These are phyloP conservation scores for Hyaena hyaena DNA, from an alignment of 2,113 vertebrate genomes.

Conservation along the genomic window DNA sequence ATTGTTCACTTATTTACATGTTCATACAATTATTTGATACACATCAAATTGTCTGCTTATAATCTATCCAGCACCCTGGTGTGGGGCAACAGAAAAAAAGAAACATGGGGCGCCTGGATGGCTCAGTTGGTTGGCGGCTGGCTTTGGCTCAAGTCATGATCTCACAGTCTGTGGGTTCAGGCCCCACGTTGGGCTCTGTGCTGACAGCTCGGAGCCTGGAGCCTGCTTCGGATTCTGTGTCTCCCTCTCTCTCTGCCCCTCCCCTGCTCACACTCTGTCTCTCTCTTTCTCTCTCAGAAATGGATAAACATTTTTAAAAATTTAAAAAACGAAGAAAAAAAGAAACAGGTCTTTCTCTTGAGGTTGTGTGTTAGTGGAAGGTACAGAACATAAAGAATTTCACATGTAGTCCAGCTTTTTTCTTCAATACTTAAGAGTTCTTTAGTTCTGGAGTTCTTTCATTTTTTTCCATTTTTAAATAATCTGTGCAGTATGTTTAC, in stretches of 20 bases:
- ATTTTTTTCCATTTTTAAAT: not conserved
- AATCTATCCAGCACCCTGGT: not conserved
- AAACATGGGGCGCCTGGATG: not conserved
- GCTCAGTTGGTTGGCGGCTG: too few relatives aligned
- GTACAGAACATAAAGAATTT: not conserved
- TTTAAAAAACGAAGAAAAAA: not conserved
- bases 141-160: too few relatives aligned
- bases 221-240: too few relatives aligned
- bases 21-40: not conserved
- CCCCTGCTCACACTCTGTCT: too few relatives aligned
- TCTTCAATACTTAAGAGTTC: not conserved
- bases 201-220: too few relatives aligned
- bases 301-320: too few relatives aligned
- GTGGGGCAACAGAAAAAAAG: not conserved
- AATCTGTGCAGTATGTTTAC: not conserved
- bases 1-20: not conserved
- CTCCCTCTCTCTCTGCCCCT: too few relatives aligned
- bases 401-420: not conserved
- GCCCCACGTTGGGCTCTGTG: too few relatives aligned
- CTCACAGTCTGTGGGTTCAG: too few relatives aligned
- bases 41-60: not conserved
- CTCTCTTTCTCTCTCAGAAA: too few relatives aligned
- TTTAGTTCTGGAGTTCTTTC: not conserved
- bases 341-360: not conserved
- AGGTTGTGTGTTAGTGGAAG: not conserved